phyloP scores from a whole-genome alignment of 2,888 invertebrate species.

The Bruchidius siliquastri region DNA sequence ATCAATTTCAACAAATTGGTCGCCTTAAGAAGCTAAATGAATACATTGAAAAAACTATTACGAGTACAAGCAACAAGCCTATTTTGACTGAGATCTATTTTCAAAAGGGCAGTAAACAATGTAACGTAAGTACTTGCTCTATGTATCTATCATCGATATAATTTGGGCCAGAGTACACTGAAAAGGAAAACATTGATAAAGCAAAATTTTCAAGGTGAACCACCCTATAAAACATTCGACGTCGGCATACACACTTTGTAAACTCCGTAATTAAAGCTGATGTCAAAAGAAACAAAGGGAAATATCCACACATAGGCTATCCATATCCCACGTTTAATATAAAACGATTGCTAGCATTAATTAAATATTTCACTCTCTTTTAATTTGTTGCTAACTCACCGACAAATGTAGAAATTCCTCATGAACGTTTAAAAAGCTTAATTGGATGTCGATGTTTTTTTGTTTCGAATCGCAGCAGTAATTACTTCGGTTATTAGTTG shows the following conservation, averaged over 20 bases:
- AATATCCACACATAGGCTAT: background rate
- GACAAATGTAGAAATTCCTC: background rate
- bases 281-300: background rate
- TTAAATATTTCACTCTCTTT: background rate
- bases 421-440: background rate
- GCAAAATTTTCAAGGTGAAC: background rate
- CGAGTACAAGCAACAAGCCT: too few species aligned
- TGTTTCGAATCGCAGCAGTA: background rate
- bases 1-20: too few species aligned
- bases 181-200: background rate
- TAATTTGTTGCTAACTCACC: background rate
- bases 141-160: too few species aligned
- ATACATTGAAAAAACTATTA: too few species aligned
- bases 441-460: background rate
- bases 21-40: too few species aligned
- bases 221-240: background rate
- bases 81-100: too few species aligned
- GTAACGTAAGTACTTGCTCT: too few species aligned
- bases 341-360: background rate
- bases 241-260: background rate
- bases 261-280: background rate
- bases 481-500: background rate
- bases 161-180: too few species aligned
- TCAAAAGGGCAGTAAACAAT: too few species aligned
- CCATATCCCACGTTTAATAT: background rate